Percentiles rank a stretch among this genome's conserved stretches.
phyloP scores from a whole-genome alignment of 2,113 vertebrate species.

The Sula dactylatra region DNA sequence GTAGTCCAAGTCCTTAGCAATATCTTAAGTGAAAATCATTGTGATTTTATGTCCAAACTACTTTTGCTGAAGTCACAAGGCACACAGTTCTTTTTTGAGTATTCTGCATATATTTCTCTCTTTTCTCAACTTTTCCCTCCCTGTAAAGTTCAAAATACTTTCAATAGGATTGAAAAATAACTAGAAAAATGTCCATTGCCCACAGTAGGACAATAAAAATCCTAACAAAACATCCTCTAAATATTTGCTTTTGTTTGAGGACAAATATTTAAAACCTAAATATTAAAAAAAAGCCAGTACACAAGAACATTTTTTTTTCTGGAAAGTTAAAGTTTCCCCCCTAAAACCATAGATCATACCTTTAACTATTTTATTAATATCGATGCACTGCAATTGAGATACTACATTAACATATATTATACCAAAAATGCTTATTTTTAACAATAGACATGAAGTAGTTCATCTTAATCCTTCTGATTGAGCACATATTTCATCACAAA shows the following conservation, averaged over 20 bases:
- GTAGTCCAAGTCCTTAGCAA: neutral
- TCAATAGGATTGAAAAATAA: neutral
- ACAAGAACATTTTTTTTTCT: neutral
- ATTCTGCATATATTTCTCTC: neutral
- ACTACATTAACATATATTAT: constrained; percentile 6
- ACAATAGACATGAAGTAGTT: constrained; percentile 12
- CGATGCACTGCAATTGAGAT: neutral
- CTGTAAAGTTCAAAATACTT: neutral
- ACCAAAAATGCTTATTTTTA: neutral
- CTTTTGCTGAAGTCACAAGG: neutral
- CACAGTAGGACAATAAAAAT: neutral
- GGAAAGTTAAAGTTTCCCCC: neutral
- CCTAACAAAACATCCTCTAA: neutral
- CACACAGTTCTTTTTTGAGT: rapidly evolving
- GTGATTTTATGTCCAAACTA: neutral
- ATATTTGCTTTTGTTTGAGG: neutral
- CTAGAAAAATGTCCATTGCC: neutral
- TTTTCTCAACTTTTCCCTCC: neutral
- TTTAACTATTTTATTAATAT: neutral
- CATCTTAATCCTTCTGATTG: constrained; percentile 1
- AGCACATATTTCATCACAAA: constrained; percentile 37
- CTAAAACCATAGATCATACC: neutral
- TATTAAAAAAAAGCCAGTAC: neutral
- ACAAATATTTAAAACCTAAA: neutral
- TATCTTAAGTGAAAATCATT: neutral